Percentiles rank a stretch among this genome's conserved stretches.
These are phyloP conservation scores for Ailuropoda melanoleuca DNA, from an alignment of 2,113 vertebrate species.

Conservation along the genomic window DNA sequence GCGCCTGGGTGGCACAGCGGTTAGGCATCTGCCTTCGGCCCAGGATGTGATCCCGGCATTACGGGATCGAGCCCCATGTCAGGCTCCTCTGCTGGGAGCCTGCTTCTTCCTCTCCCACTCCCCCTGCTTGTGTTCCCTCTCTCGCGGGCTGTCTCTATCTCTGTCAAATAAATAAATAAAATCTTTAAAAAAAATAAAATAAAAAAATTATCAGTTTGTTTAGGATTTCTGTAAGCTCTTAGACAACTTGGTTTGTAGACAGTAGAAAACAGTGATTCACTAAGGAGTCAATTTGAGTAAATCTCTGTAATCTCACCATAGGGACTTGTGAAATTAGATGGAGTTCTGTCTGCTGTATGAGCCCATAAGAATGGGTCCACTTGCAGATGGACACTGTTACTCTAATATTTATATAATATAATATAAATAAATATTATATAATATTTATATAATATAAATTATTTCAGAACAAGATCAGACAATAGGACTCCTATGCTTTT, in stretches of 20 bases:
- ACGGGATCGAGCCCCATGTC: too few species aligned
- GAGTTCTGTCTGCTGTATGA: not conserved
- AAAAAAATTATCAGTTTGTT: not conserved
- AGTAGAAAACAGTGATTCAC: constrained; percentile 44
- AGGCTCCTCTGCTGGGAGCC: too few species aligned
- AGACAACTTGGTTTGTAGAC: not conserved
- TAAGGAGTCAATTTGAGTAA: constrained; percentile 28
- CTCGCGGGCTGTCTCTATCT: too few species aligned
- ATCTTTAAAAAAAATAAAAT: too few species aligned
- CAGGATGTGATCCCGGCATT: too few species aligned
- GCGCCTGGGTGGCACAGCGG: too few species aligned
- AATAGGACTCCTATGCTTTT: constrained; percentile 43
- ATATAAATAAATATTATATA: too few species aligned
- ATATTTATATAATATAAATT: constrained; percentile 51
- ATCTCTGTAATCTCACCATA: constrained; percentile 4
- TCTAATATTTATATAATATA: constrained; percentile 54
- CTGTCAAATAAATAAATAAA: too few species aligned
- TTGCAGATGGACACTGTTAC: constrained; percentile 14
- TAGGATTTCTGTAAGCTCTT: not conserved
- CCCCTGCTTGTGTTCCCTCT: too few species aligned
- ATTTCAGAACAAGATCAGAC: constrained; percentile 19
- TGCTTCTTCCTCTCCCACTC: too few species aligned
- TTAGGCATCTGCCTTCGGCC: too few species aligned
- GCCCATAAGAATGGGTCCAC: not conserved
- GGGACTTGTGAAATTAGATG: constrained; percentile 36